These are phyloP conservation scores for Andinoacara biseriatus DNA, from an alignment of 2,113 vertebrate genomes.

Conservation along the genomic window DNA sequence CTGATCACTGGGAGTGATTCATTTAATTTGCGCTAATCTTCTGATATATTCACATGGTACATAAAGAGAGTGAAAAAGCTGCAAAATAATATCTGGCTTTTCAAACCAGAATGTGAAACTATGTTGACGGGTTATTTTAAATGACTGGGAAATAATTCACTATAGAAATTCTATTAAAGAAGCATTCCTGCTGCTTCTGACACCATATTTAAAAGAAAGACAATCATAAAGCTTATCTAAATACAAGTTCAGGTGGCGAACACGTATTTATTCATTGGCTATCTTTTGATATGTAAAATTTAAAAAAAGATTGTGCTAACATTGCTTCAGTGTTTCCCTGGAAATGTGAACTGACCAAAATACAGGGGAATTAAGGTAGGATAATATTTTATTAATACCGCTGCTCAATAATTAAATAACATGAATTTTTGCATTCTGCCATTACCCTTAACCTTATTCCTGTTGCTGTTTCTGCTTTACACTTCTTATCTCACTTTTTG, in stretches of 20 bases:
- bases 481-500: background rate
- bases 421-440: conserved; percentile 63
- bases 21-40: conserved; percentile 28
- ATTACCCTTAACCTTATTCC: conserved; percentile 37
- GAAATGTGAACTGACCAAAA: conserved; percentile 29
- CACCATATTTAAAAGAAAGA: background rate
- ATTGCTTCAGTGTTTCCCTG: background rate
- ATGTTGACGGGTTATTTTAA: background rate
- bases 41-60: background rate
- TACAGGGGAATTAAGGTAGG: conserved; percentile 16
- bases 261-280: background rate
- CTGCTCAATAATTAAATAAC: conserved; percentile 60
- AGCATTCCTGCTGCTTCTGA: background rate
- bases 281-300: conserved; percentile 5
- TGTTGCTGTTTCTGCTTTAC: conserved; percentile 7
- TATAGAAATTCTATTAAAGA: background rate
- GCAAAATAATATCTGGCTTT: conserved; percentile 8
- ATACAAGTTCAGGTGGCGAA: conserved; percentile 10
- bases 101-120: background rate
- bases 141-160: background rate
- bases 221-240: background rate
- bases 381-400: conserved; percentile 58
- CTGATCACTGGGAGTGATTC: conserved; percentile 44
- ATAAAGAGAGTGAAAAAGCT: background rate
- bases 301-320: background rate